Evolutionary conservation across 2,113 vertebrate species (phyloP).

Genomic region (rat (Rattus norvegicus)): GRCr8 NC_086033.1:87308501-87309000

Average conservation of each 20-base stretch:
- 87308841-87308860: background rate
- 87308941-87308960: too few relatives aligned
- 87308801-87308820: background rate
- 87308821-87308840: background rate
- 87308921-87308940: background rate
- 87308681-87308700: background rate
- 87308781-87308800: background rate
- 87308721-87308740: background rate
- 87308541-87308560: background rate
- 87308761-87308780: background rate
- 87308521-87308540: background rate
- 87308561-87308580: background rate
- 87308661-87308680: background rate
- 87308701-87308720: background rate
- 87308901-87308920: too few relatives aligned
- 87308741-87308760: background rate
- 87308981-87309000: background rate
- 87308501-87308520: slow-evolving; percentile 2
- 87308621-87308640: background rate
- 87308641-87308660: background rate
- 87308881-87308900: too few relatives aligned
- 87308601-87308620: background rate
- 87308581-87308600: background rate
- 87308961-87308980: background rate
- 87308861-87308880: too few relatives aligned